Base-by-base conservation (phyloP, 2,113 vertebrate genomes). In the Boulengeromyrus knoepffleri region DNA sequence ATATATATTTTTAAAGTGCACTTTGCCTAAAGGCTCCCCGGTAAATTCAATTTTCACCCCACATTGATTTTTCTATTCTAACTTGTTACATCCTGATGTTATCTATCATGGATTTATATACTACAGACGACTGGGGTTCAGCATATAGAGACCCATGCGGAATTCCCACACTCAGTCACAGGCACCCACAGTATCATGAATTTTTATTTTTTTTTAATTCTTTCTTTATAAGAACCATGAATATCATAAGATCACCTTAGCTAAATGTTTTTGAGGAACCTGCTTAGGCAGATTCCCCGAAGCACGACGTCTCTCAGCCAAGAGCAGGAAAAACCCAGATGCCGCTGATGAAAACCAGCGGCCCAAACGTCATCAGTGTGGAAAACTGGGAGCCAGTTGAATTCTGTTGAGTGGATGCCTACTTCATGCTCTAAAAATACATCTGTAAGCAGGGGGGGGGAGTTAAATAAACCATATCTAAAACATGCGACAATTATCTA, bases 41-140 rank as follows among this genome's bases (percentile, higher is more conserved):
- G 52, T 66, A 98, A 99, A 99, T 99, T 98, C 96, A 97, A 99
- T 99, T 98, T 99, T 98, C 97, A 96, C 96, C 97, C 96, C 94
- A 93, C 96, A 99, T 98, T 95, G 98, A 99, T 98, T 97, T 97
- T 97, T 96, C 95, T 95, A 96, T 96, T 97, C 96, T 95, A 95
- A 95, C 93, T 96, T 96, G 95, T 95, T 97, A 95, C 93, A 95
- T 95, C 95, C 96, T 97, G 97, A 97, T 97, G 96, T 95, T 97
- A 97, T 96, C 96, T 93, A 84, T 91, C 90, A 91, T 90, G 89
- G 92, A 92, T 93, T 93, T 93, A 90, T 91, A 90, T 90, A 91
- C 91, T 88, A 62, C 53, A 83, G 89, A 91, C 87, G 90, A 74
- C 53, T 39, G 50, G 52, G 66, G 90, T 56, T 74, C 17, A 31